Percentiles rank a stretch among this genome's conserved stretches.
Conservation (phyloP, 2,113 vertebrate species). For the Pongo abelii region DNA sequence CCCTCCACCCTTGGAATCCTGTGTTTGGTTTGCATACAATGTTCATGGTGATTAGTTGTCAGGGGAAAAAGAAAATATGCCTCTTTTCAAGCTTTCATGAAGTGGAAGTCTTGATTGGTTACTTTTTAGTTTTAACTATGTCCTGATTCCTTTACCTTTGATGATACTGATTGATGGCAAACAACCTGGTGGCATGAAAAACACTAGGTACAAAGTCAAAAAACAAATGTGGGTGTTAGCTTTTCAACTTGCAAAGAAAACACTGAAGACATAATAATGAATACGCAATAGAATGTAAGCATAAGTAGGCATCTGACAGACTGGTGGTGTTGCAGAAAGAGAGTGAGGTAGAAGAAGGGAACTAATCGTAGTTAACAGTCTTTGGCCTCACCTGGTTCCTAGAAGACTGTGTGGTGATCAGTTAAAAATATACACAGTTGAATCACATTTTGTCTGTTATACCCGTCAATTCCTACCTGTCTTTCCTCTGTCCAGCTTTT, state of each 20-base stretch:
- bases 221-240: not conserved
- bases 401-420: no score
- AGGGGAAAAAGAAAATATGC: no score
- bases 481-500: not conserved
- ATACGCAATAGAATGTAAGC: not conserved
- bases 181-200: no score
- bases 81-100: not conserved
- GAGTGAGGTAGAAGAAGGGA: not conserved
- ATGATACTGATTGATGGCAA: not conserved
- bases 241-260: not conserved
- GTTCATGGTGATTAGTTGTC: fast-evolving
- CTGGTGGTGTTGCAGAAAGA: fast-evolving
- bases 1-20: no score
- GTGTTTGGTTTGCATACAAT: not conserved
- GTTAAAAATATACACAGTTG: not conserved
- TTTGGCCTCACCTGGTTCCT: not conserved
- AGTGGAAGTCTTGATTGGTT: not conserved
- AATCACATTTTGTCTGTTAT: not conserved
- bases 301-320: no score
- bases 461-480: fast-evolving
- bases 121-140: no score
- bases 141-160: not conserved
- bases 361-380: fast-evolving
- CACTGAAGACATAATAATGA: not conserved
- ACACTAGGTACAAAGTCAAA: not conserved